Base-by-base conservation (phyloP, 1,140 invertebrate genomes). In the Zophobas morio region DNA sequence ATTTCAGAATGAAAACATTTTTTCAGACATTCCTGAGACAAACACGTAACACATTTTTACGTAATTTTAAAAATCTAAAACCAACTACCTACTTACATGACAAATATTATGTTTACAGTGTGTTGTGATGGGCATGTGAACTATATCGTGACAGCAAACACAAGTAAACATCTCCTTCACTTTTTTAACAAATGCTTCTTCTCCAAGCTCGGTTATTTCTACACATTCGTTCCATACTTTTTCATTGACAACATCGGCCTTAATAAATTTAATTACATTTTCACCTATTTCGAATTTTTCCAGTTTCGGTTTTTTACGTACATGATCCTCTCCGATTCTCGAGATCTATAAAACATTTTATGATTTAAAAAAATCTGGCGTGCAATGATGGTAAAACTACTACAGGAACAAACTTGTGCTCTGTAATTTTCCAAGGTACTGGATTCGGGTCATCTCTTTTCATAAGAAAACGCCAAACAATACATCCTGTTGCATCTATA, bases 381-480 rank as follows among this genome's bases (percentile, higher is more conserved):
- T 20, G 0, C 20, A 20, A 20, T 20, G 20, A 20, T 20, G 0
- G 20, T 20, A 20, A 20, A 20, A 20, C 20, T 20, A 20, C 20
- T 20, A 20, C 20, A 20, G 20, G 20, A 20, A 20, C 0, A 20
- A 20, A 20, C 20, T 20, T 20, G 20, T 20, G 20, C 20, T 20
- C 20, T 20, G 20, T 20, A 20, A 20, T 20, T n/a, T 95, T 94
- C 96, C 95, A 97, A 0, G 95, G 95, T n/a, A 95, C 92, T 0
- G 95, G 94, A 6, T 82, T 86, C 0, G 92, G 90, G 86, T 97
- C 96, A 86, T 97, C 95, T 80, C 95, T 88, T 74, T 92, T 87
- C 49, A 97, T 84, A 5, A 94, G 81, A 84, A 94, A 97, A 54
- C 93, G 90, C 95, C 95, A 97, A 6, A 97, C 93, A 3, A 90